phyloP scores from a whole-genome alignment of 2,888 invertebrate genomes.

The Andrena dorsata region DNA sequence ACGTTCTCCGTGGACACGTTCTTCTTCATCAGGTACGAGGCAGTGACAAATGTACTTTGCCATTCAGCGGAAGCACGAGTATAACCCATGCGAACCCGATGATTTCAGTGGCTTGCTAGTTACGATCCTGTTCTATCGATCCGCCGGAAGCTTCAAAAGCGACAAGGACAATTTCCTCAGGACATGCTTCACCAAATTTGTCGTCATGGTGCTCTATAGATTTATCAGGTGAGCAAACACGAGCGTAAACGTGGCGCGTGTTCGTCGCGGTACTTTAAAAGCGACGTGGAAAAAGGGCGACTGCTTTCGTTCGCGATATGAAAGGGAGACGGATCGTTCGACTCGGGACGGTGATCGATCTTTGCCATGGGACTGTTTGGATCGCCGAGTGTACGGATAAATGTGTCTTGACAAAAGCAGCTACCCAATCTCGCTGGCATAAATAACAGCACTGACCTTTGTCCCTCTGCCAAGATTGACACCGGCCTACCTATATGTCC shows the following conservation, averaged over 20 bases:
- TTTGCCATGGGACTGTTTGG: neutral
- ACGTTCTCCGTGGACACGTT: slow-evolving; percentile 95
- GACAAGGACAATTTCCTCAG: slow-evolving; percentile 86
- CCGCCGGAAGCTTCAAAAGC: slow-evolving; percentile 88
- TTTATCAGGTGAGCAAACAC: slow-evolving; percentile 86
- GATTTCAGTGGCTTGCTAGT: slow-evolving; percentile 91
- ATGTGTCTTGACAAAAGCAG: neutral
- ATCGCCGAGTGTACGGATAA: neutral
- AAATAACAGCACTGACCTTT: slow-evolving; percentile 27
- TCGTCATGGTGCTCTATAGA: slow-evolving; percentile 88
- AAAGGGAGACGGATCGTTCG: neutral
- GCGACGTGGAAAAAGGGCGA: neutral
- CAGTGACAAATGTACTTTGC: neutral
- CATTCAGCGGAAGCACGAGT: neutral
- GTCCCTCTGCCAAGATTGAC: slow-evolving; percentile 85
- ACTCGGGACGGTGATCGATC: neutral
- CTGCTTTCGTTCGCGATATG: neutral
- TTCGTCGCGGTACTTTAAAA: neutral
- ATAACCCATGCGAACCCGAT: neutral
- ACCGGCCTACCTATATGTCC: slow-evolving; percentile 87
- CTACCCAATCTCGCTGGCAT: neutral
- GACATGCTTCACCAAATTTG: slow-evolving; percentile 84
- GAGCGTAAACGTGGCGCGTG: neutral
- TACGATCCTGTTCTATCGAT: slow-evolving; percentile 93
- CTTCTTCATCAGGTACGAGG: slow-evolving; percentile 92